These are phyloP conservation scores for Plodia interpunctella DNA, from an alignment of 1,140 invertebrate species.

Conservation along the genomic window DNA sequence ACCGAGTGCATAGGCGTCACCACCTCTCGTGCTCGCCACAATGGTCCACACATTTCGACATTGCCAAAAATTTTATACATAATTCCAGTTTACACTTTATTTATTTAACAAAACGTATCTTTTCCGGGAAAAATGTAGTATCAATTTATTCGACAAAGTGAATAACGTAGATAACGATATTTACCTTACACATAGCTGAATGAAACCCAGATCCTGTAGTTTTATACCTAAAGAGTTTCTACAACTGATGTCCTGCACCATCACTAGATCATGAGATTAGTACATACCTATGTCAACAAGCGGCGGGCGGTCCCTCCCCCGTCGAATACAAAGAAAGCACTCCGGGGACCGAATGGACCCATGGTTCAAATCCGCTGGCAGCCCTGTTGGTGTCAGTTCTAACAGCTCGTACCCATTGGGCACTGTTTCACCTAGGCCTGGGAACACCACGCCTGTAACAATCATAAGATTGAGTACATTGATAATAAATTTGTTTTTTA, in stretches of 20 bases:
- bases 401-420: slow-evolving; percentile 90
- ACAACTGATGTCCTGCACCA: too few relatives aligned
- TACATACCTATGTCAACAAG: slow-evolving; percentile 97
- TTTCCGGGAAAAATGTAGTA: too few relatives aligned
- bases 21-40: background rate
- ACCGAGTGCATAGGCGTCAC: slow-evolving; percentile 9
- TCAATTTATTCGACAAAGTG: too few relatives aligned
- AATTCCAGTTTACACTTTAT: background rate
- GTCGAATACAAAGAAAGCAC: slow-evolving; percentile 94
- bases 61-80: background rate
- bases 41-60: background rate
- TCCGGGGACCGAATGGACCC: slow-evolving; percentile 95
- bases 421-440: slow-evolving; percentile 89
- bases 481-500: too few relatives aligned
- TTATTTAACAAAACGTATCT: too few relatives aligned
- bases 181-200: too few relatives aligned
- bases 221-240: too few relatives aligned
- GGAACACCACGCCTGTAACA: slow-evolving; percentile 91
- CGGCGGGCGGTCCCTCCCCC: slow-evolving; percentile 96
- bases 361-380: slow-evolving; percentile 97
- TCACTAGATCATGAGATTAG: too few relatives aligned
- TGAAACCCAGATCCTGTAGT: too few relatives aligned
- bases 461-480: too few relatives aligned
- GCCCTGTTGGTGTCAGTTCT: slow-evolving; percentile 90
- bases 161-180: too few relatives aligned